phyloP scores from a whole-genome alignment of 2,113 vertebrate species.

The Marmota flaviventris region DNA sequence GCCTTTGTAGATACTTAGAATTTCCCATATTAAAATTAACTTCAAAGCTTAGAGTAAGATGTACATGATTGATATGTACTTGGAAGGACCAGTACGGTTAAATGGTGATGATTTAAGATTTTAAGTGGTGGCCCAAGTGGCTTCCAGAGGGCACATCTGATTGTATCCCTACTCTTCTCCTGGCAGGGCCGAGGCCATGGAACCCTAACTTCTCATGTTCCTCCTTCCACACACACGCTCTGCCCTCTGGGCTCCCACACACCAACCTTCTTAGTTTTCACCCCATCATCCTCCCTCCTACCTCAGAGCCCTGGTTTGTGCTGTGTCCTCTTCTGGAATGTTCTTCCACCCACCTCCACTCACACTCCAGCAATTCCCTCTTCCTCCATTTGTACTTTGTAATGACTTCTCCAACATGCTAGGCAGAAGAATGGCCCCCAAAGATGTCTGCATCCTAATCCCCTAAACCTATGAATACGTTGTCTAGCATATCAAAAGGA shows the following conservation, averaged over 20 bases:
- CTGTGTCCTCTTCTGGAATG: background rate
- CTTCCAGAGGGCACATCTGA: background rate
- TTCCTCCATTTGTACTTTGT: background rate
- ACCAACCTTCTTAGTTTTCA: background rate
- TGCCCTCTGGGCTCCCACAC: background rate
- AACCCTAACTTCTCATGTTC: background rate
- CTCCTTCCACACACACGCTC: background rate
- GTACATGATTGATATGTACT: no score
- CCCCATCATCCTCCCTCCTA: background rate
- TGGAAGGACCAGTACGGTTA: background rate
- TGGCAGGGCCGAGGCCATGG: background rate
- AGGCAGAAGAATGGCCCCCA: background rate
- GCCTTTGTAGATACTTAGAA: background rate
- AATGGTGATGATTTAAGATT: no score
- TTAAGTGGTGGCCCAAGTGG: background rate
- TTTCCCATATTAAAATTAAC: background rate
- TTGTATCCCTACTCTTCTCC: background rate
- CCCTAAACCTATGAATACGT: background rate
- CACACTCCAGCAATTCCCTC: background rate
- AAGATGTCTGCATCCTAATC: background rate
- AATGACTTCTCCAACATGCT: background rate
- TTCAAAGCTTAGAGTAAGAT: background rate
- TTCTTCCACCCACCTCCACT: background rate
- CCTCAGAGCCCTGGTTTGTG: background rate
- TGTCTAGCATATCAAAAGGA: background rate